Evolutionary conservation across 1,140 invertebrate species (phyloP), one percentile per base, ranked within the genome.

Genomic region (Charaxes varanes): DNA sequence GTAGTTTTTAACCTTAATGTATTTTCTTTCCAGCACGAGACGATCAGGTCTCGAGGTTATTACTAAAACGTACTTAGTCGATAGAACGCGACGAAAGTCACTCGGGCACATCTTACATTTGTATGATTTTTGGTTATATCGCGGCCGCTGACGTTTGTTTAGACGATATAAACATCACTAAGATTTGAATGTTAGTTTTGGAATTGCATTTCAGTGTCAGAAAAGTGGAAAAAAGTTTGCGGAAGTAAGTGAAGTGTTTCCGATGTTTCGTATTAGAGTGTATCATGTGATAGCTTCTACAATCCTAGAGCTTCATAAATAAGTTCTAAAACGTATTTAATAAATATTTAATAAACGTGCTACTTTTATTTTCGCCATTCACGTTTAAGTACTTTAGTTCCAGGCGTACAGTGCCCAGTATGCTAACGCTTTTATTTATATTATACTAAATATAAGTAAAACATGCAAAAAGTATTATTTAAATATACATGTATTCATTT

Each of bases 201-300:
- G 57, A 53, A 78, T 82, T 80, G 71, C 67, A 72, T 80, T 82
- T 80, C 78, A 82, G 78, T 78, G 71, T 82, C 76, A 72, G 78
- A 82, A 45, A 82, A 82, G 62, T 82, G 78, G 78, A 82, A 82
- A 80, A 82, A 82, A 78, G 53, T 80, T 53, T 80, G 67, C 69
- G 78, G 78, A 57, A 78, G 78, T 82, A 64, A 82, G 76, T 82
- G 79, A 78, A 28, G n/a, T 56, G 49, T 49, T 50, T 50, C 47
- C 61, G 57, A 19, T 60, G 56, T 66, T 64, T 76, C n/a, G 58
- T 78, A 69, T 65, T 49, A 40, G 45, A 52, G 41, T 60, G 56
- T 60, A 60, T 47, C 40, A 44, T 54, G 50, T 53, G 42, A 50
- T 50, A 36, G 53, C 53, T 61, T 57, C 22, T 31, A 43, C 38